phyloP scores from a whole-genome alignment of 2,113 vertebrate genomes.

The Ascaphus truei region DNA sequence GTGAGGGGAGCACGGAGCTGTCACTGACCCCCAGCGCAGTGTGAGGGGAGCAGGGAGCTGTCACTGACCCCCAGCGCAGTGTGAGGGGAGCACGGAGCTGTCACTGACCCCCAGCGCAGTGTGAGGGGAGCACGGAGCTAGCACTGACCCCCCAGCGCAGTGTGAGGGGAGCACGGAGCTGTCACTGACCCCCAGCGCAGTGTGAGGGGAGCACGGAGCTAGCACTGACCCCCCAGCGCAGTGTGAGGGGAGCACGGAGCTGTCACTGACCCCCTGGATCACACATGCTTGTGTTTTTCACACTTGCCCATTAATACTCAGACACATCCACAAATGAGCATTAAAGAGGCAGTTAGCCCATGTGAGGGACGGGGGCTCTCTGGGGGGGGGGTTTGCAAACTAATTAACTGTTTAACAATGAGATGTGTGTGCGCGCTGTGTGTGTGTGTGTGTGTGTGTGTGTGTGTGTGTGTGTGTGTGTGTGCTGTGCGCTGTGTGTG shows the following conservation, averaged over 20 bases:
- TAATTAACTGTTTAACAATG: conserved; percentile 24
- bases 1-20: too few relatives aligned
- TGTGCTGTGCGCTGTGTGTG: neutral
- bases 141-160: neutral
- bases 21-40: too few relatives aligned
- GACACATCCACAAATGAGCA: neutral
- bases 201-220: neutral
- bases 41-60: too few relatives aligned
- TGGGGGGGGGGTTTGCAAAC: conserved; percentile 4
- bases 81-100: too few relatives aligned
- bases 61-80: too few relatives aligned
- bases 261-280: neutral
- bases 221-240: neutral
- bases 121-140: neutral
- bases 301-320: conserved; percentile 5
- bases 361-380: neutral
- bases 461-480: neutral
- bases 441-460: neutral
- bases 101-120: too few relatives aligned
- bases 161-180: neutral
- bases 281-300: neutral
- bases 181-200: neutral
- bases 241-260: too few relatives aligned
- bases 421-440: conserved; percentile 2
- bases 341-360: neutral